A percentile compares a stretch with the other conserved stretches of the same genome.
These are phyloP conservation scores for Catonia carolina DNA, from an alignment of 2,888 invertebrate genomes.

Conservation along the genomic window DNA sequence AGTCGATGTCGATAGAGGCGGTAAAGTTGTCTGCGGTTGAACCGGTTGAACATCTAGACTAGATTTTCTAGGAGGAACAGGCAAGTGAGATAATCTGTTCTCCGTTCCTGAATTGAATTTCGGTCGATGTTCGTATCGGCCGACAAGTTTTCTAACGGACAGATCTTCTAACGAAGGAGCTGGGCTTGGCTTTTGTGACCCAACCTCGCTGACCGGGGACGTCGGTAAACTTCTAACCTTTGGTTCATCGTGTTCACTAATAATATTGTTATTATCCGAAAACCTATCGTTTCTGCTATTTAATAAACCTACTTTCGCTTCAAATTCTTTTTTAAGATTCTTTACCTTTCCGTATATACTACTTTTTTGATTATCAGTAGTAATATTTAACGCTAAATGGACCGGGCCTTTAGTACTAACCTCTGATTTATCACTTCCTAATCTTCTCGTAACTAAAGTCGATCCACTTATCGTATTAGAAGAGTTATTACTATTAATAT, in stretches of 20 bases:
- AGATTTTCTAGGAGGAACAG: slow-evolving; percentile 39
- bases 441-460: slow-evolving; percentile 23
- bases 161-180: slow-evolving; percentile 51
- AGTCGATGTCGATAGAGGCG: slow-evolving; percentile 38
- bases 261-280: slow-evolving; percentile 7
- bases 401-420: background rate
- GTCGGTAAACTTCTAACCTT: slow-evolving; percentile 50
- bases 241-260: slow-evolving; percentile 38
- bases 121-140: slow-evolving; percentile 56
- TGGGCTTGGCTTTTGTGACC: slow-evolving; percentile 43
- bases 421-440: slow-evolving; percentile 15
- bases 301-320: slow-evolving; percentile 53
- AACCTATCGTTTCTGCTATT: slow-evolving; percentile 20
- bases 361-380: slow-evolving; percentile 31
- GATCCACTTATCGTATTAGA: background rate
- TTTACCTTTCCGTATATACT: slow-evolving; percentile 65
- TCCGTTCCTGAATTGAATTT: slow-evolving; percentile 34
- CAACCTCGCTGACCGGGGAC: slow-evolving; percentile 53
- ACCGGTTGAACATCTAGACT: slow-evolving; percentile 42
- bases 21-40: slow-evolving; percentile 44
- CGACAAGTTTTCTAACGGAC: slow-evolving; percentile 68
- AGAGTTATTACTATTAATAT: too few relatives aligned
- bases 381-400: too few relatives aligned
- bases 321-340: slow-evolving; percentile 82
- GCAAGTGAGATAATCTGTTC: slow-evolving; percentile 38